phyloP scores from a whole-genome alignment of 2,113 vertebrate species.

The Apteryx owenii region DNA sequence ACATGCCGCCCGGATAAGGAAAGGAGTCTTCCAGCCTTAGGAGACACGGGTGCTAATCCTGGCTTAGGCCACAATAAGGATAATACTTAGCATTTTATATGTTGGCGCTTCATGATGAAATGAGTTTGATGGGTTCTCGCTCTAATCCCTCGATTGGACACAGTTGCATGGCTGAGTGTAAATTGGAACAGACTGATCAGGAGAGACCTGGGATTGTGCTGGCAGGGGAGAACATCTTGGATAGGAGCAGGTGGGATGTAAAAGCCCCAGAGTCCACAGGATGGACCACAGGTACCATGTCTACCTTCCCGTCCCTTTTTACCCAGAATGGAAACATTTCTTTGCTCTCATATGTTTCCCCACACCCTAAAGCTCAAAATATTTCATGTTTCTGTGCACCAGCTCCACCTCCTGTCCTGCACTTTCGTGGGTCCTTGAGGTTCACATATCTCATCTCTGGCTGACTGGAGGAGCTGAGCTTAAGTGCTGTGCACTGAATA shows the following conservation, averaged over 20 bases:
- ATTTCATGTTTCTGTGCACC: neutral
- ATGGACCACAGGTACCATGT: fast-evolving
- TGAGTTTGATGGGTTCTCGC: neutral
- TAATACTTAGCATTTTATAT: neutral
- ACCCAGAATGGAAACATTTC: neutral
- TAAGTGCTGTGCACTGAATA: neutral
- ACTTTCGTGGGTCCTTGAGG: neutral
- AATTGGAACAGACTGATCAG: neutral
- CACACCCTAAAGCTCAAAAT: neutral
- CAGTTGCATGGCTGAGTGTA: neutral
- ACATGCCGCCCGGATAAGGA: fast-evolving
- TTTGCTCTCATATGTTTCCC: neutral
- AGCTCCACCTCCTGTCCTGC: neutral
- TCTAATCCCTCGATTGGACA: neutral
- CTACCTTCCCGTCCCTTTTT: neutral
- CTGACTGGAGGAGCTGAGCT: neutral
- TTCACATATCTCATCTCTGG: neutral
- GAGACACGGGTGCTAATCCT: neutral
- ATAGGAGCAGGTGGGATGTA: neutral
- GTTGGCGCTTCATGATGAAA: neutral
- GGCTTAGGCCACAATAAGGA: neutral
- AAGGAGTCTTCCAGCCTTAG: neutral
- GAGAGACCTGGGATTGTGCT: neutral
- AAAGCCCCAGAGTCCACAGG: neutral
- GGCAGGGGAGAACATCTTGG: neutral